Evolutionary conservation across 2,113 vertebrate genomes (phyloP).

Genomic region (Laticauda laticaudata): DNA sequence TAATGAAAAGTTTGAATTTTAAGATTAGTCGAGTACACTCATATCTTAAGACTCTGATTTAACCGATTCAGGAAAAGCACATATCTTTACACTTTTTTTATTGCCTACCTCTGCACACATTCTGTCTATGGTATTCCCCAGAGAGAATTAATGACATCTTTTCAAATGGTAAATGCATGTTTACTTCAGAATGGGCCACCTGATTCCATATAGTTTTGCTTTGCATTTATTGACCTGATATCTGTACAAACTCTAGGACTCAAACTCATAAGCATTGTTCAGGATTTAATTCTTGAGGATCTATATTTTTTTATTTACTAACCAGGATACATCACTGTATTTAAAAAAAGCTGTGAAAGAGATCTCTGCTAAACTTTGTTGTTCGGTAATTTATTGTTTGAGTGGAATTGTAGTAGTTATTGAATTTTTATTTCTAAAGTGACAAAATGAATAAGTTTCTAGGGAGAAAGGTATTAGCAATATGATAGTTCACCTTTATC

Average conservation of each 20-base stretch:
- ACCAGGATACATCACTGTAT: neutral
- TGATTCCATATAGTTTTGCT: constrained; percentile 16
- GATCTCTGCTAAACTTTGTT: neutral
- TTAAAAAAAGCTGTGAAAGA: neutral
- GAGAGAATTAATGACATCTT: constrained; percentile 16
- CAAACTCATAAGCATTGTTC: neutral
- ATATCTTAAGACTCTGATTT: constrained; percentile 48
- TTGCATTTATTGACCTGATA: neutral
- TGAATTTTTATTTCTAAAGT: neutral
- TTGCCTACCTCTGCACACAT: constrained; percentile 27
- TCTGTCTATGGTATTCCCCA: constrained; percentile 48
- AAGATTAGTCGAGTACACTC: constrained; percentile 51
- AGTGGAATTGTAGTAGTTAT: neutral
- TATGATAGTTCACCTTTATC: neutral
- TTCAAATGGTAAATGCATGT: constrained; percentile 14
- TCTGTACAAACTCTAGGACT: neutral
- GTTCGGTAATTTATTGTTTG: neutral
- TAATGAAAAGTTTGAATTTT: constrained; percentile 60
- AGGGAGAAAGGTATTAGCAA: neutral
- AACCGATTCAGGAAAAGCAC: constrained; percentile 44
- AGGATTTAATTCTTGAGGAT: neutral
- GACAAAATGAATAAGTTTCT: neutral
- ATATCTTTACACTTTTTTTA: constrained; percentile 51
- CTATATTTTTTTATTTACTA: neutral
- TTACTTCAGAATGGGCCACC: neutral